These are phyloP conservation scores for Drosophila malerkotliana DNA, from an alignment of 1,140 invertebrate genomes.

Conservation along the genomic window DNA sequence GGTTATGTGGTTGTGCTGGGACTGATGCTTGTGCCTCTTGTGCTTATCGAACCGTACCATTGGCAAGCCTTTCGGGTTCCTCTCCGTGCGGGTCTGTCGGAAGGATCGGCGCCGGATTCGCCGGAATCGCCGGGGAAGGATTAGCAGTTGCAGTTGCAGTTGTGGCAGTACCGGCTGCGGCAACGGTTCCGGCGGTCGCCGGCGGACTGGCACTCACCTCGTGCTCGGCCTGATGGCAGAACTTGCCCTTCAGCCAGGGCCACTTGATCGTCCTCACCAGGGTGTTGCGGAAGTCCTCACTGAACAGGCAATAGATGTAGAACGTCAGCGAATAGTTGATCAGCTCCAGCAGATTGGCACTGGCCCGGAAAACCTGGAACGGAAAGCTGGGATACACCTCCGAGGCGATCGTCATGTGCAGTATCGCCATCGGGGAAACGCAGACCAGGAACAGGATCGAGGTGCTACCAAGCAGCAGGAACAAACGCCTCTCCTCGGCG, in stretches of 20 bases:
- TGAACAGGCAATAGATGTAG: conserved; percentile 92
- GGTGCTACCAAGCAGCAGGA: conserved; percentile 89
- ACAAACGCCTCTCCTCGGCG: conserved; percentile 89
- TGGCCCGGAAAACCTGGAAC: conserved; percentile 89
- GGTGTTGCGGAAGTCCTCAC: conserved; percentile 90
- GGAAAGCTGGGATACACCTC: conserved; percentile 86
- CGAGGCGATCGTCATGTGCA: conserved; percentile 88
- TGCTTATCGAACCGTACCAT: conserved; percentile 73
- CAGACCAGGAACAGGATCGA: conserved; percentile 90
- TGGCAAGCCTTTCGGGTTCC: conserved; percentile 39
- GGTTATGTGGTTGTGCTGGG: conserved; percentile 68
- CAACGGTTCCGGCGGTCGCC: conserved; percentile 56
- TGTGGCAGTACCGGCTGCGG: conserved; percentile 15
- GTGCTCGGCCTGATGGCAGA: conserved; percentile 69
- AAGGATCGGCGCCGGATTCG: conserved; percentile 33
- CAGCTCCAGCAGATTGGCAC: conserved; percentile 90
- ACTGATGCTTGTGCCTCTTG: conserved; percentile 42
- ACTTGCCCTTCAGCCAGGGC: conserved; percentile 84
- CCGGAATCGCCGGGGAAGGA: conserved; percentile 27
- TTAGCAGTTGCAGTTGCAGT: conserved; percentile 42
- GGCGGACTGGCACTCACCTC: conserved; percentile 78
- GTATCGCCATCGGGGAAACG: conserved; percentile 90
- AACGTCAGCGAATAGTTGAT: conserved; percentile 91
- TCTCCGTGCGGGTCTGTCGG: conserved; percentile 43
- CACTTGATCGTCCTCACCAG: conserved; percentile 88